These are phyloP conservation scores for Sclerurus mexicanus DNA, from an alignment of 2,113 vertebrate species.

Conservation along the genomic window DNA sequence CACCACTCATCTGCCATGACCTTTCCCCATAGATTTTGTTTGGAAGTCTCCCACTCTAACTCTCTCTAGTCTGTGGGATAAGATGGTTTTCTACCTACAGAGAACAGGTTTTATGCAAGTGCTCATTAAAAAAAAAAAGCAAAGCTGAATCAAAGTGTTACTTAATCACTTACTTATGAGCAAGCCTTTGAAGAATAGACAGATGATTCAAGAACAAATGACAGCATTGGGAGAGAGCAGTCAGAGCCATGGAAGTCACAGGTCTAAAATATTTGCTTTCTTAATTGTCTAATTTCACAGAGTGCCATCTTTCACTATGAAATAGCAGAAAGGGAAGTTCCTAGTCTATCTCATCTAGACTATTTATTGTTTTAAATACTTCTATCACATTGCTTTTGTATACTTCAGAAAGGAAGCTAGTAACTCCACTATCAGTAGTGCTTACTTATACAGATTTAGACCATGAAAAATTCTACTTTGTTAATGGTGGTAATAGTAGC, in stretches of 20 bases:
- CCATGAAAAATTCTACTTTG: neutral
- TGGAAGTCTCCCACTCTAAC: neutral
- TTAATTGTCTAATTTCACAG: neutral
- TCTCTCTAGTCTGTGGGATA: neutral
- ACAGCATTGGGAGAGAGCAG: neutral
- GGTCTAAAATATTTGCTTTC: neutral
- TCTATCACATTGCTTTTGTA: neutral
- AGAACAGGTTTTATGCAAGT: neutral
- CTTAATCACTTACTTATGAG: neutral
- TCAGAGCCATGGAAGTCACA: neutral
- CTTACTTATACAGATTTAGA: neutral
- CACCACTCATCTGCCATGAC: neutral
- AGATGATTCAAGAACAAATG: neutral
- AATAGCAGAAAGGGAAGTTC: neutral
- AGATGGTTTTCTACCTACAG: neutral
- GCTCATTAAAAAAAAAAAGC: neutral
- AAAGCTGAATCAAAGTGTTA: neutral
- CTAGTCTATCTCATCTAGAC: neutral
- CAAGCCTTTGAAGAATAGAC: neutral
- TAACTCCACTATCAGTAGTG: neutral
- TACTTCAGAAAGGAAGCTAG: neutral
- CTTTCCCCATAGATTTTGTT: neutral
- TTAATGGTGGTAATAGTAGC: neutral
- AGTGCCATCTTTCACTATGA: neutral
- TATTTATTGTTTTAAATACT: neutral